A percentile compares a stretch with the other conserved stretches of the same genome.
These are phyloP conservation scores for Exaiptasia diaphana DNA, from an alignment of 64 coral and sea anemone genomes.

Conservation along the genomic window DNA sequence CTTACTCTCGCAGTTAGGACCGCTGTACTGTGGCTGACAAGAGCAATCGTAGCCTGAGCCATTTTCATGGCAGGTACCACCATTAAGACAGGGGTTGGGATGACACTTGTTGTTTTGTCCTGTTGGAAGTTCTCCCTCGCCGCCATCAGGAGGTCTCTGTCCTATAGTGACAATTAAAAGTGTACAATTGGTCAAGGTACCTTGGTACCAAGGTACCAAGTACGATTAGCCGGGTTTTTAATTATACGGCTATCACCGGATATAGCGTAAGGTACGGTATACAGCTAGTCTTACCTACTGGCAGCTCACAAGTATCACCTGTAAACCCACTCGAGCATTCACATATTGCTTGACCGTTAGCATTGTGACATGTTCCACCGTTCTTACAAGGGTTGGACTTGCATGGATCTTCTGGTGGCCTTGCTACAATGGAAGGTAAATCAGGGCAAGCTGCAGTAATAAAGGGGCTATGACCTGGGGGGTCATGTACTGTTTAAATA, in stretches of 20 bases:
- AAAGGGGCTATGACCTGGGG: too few relatives aligned
- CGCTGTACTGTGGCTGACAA: slow-evolving; percentile 64
- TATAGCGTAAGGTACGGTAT: too few relatives aligned
- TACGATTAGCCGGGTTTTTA: too few relatives aligned
- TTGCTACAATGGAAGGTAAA: neutral
- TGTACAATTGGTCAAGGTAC: neutral
- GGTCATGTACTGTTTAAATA: too few relatives aligned
- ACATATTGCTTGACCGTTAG: slow-evolving; percentile 23
- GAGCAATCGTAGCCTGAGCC: slow-evolving; percentile 78
- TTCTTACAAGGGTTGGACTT: slow-evolving; percentile 75
- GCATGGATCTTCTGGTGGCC: slow-evolving; percentile 23
- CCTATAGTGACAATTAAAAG: neutral
- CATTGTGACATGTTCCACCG: slow-evolving; percentile 54
- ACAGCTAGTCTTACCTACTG: slow-evolving; percentile 19
- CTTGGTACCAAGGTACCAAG: neutral
- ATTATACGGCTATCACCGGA: too few relatives aligned
- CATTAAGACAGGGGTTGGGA: slow-evolving; percentile 66
- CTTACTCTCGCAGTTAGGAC: slow-evolving; percentile 92
- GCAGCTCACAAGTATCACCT: slow-evolving; percentile 36
- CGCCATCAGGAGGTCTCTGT: neutral
- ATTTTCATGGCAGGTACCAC: slow-evolving; percentile 60
- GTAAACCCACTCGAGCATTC: slow-evolving; percentile 5
- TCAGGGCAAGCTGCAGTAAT: neutral
- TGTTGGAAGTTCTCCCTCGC: neutral
- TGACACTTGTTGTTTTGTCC: slow-evolving; percentile 30